Evolutionary conservation across 2,888 invertebrate species (phyloP).

Genomic region (Thysanoteuthis rhombus): DNA sequence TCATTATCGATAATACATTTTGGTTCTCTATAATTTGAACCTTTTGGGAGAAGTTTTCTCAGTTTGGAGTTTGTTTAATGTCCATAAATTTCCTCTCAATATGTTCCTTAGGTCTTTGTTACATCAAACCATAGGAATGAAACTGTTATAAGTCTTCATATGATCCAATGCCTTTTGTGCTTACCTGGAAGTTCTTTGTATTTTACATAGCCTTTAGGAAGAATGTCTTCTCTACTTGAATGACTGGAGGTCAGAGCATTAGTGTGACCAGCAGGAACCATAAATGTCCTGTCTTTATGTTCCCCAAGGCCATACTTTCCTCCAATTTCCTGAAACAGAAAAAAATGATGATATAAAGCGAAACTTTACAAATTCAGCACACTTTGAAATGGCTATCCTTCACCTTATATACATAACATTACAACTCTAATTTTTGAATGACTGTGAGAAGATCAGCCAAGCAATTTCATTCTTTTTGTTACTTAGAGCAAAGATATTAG

Average conservation of each 20-base stretch:
- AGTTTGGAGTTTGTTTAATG: no score
- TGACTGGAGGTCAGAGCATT: not conserved
- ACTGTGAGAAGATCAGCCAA: no score
- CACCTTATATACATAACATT: no score
- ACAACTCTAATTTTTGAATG: no score
- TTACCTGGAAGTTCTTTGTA: not conserved
- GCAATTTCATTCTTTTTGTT: no score
- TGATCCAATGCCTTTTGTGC: not conserved
- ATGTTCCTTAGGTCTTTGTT: no score
- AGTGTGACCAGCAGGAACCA: conserved; percentile 12
- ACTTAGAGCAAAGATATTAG: no score
- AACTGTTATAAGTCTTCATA: not conserved
- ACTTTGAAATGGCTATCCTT: no score
- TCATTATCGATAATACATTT: no score
- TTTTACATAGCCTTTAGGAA: not conserved
- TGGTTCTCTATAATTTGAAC: no score
- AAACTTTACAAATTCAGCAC: not conserved
- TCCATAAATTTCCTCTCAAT: no score
- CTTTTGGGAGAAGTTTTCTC: no score
- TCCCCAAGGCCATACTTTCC: not conserved
- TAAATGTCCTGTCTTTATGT: not conserved
- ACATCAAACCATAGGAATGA: not conserved
- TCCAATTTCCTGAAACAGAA: not conserved
- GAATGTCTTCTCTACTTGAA: not conserved
- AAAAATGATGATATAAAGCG: not conserved